These are phyloP conservation scores for Cacoxenus indagator DNA, from an alignment of 2,888 invertebrate genomes.

Conservation along the genomic window DNA sequence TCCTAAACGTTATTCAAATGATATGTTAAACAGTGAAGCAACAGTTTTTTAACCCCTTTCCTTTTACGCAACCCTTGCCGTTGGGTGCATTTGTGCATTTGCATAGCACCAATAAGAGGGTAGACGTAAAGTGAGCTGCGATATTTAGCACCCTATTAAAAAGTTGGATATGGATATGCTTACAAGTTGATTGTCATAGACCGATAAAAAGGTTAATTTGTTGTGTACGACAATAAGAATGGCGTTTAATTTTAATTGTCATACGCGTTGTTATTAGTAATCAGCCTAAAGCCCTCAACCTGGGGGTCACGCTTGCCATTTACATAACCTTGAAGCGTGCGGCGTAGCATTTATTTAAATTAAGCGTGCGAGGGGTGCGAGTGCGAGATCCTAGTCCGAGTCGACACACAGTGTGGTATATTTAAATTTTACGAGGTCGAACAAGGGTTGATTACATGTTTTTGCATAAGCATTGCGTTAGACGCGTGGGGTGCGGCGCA, in stretches of 20 bases:
- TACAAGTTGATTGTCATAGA: background rate
- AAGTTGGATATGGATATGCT: background rate
- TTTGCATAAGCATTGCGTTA: background rate
- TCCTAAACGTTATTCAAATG: slow-evolving; percentile 27
- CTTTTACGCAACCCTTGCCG: slow-evolving; percentile 29
- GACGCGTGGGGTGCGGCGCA: background rate
- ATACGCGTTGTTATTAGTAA: background rate
- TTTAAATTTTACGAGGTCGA: slow-evolving; percentile 7
- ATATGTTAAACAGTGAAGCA: slow-evolving; percentile 25
- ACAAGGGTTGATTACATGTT: slow-evolving; percentile 15
- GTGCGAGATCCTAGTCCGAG: background rate
- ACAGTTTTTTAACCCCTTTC: background rate
- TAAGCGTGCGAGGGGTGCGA: background rate
- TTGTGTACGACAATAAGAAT: slow-evolving; percentile 57
- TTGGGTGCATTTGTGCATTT: no score
- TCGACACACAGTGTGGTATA: background rate
- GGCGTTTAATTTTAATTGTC: slow-evolving; percentile 53
- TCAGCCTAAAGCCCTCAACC: background rate
- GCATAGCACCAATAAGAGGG: background rate
- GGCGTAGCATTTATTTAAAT: background rate
- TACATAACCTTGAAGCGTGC: slow-evolving; percentile 12
- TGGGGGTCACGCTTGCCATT: background rate
- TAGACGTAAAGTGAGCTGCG: background rate
- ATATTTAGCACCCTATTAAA: slow-evolving; percentile 10
- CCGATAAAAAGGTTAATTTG: slow-evolving; percentile 46